Evolutionary conservation across 2,797 vertebrate genomes (phyloP), one percentile per base, ranked within the genome.

Genomic region (Scolopax rusticola): DNA sequence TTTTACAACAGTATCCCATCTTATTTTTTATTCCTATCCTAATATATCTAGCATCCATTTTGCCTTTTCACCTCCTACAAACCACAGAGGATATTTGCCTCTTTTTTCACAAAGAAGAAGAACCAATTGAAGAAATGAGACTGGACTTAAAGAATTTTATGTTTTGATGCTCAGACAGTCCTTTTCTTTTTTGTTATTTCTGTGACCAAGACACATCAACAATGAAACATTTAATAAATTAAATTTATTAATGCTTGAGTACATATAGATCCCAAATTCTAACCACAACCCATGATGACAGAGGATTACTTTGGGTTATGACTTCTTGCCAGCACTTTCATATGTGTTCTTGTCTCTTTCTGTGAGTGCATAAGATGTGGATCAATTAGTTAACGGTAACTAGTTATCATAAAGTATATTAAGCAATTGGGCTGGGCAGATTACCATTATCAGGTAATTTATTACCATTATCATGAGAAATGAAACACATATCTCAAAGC

Each of bases 381-480:
- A 51, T 51, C 73, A 84, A 79, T 76, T 73, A 91, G 27, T 64
- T 79, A 87, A 84, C 38, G 36, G 40, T 73, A 73, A 86, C 0
- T 4, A 79, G n/a, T 81, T 88, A 76, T 53, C 45, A 50, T 10
- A 69, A 74, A 64, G 50, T 56, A 88, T 79, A 81, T 63, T 78
- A 94, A 87, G 75, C 28, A 84, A 28, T 48, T 84, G 48, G 48
- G 23, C 70, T 74, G 33, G 23, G 77, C 56, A 95, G 77, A 88
- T 82, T 84, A 94, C 57, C 38, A 71, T 78, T 91, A 91, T 64
- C 54, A 79, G 28, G 73, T n/a, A n/a, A n/a, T n/a, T n/a, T n/a
- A 88, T 82, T 84, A 94, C 57, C 38, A 71, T 78, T 91, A 91
- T 64, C 54, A 79, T 91, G 70, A 87, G 57, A 94, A 84, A 47